Conservation (phyloP, 2,797 vertebrate species). For the Poeciliopsis turneri region DNA sequence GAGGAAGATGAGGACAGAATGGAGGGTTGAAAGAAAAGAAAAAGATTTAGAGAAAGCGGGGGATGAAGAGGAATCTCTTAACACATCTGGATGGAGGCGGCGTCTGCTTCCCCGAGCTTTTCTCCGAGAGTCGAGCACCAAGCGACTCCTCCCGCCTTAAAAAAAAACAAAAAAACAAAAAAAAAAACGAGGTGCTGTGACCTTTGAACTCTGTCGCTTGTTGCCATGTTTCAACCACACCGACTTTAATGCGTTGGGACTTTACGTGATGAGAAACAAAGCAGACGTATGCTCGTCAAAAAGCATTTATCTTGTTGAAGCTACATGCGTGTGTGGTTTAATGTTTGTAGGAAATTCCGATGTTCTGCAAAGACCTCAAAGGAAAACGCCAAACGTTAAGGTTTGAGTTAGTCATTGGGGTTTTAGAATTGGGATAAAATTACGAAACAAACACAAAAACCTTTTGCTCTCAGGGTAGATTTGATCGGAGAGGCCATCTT, state of each 20-base stretch:
- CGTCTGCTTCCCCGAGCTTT: constrained; percentile 16
- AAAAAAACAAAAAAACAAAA: too few relatives aligned
- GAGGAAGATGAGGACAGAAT: constrained; percentile 19
- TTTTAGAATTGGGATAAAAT: not conserved
- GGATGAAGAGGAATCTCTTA: constrained; percentile 53
- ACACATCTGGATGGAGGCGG: constrained; percentile 71
- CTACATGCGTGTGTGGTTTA: not conserved
- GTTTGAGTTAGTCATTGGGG: not conserved
- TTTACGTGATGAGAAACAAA: not conserved
- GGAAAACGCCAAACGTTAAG: not conserved
- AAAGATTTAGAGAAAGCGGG: constrained; percentile 22
- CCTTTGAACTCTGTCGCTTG: not conserved
- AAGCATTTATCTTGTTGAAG: too few relatives aligned
- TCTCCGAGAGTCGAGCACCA: not conserved
- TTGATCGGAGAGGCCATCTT: not conserved
- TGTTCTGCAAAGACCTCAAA: not conserved
- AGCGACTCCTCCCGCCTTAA: not conserved
- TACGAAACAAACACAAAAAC: not conserved
- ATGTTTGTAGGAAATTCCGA: not conserved
- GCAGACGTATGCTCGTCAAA: not conserved
- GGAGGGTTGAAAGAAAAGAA: constrained; percentile 1
- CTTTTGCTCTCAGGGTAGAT: not conserved
- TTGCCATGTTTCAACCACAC: not conserved
- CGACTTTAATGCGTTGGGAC: not conserved
- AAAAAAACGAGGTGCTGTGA: not conserved